Percentiles rank a stretch among this genome's conserved stretches.
These are phyloP conservation scores for Malaclemys terrapin DNA, from an alignment of 2,113 vertebrate genomes.

Conservation along the genomic window DNA sequence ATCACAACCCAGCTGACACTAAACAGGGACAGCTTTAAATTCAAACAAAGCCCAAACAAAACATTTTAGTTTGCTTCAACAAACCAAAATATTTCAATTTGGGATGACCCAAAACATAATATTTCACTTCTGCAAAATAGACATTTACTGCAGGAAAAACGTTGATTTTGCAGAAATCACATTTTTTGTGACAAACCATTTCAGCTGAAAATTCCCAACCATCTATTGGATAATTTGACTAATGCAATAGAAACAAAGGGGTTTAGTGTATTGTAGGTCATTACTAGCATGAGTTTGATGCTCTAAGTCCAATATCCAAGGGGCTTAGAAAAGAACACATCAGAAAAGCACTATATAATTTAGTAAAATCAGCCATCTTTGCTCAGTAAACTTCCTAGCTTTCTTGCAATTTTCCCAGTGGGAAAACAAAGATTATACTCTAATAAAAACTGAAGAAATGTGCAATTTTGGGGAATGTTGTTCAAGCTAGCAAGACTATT, in stretches of 20 bases:
- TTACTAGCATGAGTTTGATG: neutral
- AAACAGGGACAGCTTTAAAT: neutral
- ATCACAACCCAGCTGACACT: neutral
- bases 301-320: neutral
- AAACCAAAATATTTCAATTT: neutral
- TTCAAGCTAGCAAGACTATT: conserved; percentile 24
- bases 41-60: neutral
- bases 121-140: neutral
- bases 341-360: neutral
- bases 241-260: neutral
- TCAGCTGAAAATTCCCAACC: neutral
- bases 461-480: conserved; percentile 19
- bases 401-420: neutral
- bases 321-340: neutral
- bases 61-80: neutral
- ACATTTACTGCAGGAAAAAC: accelerated
- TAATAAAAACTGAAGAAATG: neutral
- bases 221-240: conserved; percentile 28
- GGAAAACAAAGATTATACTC: neutral
- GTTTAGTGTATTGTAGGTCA: neutral
- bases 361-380: conserved; percentile 19
- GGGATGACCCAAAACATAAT: neutral
- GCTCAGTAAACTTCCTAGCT: neutral
- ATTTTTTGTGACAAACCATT: neutral
- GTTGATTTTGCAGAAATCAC: neutral